Base-by-base conservation (phyloP, 2,888 invertebrate genomes). In the Augiades crinisus region DNA sequence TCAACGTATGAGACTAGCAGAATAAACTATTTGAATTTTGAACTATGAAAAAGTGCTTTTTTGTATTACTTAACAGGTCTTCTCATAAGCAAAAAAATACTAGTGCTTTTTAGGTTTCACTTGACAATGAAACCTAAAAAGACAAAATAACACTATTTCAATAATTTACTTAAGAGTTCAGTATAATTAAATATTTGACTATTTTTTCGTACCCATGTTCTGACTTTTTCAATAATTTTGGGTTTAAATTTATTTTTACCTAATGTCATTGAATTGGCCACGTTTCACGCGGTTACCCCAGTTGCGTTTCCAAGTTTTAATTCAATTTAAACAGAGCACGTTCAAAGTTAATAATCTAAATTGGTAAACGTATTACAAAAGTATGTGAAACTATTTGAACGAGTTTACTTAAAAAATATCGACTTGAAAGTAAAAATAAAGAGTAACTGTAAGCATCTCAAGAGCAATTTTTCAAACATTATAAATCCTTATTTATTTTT, bases 241-340 rank as follows among this genome's bases (percentile, higher is more conserved):
- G 8, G 22, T 7, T 24, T 8, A 7, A 24, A 24, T 24, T 24
- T 24, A 2, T 24, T 8, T 7, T 47, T 40, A 40, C 31, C 41
- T 41, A 40, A 17, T 33, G 24, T 33, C 24, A 41, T 30, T 34
- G 41, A 34, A 49, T 41, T 41, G 49, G 41, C 41, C 41, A 49
- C 49, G 49, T 34, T 10, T 41, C 14, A 19, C 44, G 49, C 33
- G 34, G 49, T 49, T 34, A 41, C 47, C 47, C 30, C 5, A 19
- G 27, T 37, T 8, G 21, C 21, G 27, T 41, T 49, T 49, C 22
- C 49, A 49, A 43, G 34, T 27, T 49, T 49, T 49, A 49, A 41
- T 43, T 41, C 19, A 33, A 27, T 41, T 43, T 40, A 36, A 46
- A 49, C 43, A 43, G 49, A 34, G 24, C 49, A 49, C 49, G 49